phyloP scores from a whole-genome alignment of 2,888 invertebrate genomes.

The Scaptomyza caliginosa region DNA sequence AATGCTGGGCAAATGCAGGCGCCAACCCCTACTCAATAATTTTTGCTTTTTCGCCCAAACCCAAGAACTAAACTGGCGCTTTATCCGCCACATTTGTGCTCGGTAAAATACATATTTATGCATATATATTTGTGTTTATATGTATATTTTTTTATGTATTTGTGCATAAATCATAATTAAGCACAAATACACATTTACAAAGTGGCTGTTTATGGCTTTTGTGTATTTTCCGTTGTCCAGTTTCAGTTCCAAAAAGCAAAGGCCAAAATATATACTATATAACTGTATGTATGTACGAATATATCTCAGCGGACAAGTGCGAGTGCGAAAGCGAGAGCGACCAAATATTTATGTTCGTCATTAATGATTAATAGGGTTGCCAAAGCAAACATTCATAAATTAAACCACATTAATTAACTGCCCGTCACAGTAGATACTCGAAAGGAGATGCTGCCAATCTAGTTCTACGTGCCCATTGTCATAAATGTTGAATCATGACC shows the following conservation, averaged over 20 bases:
- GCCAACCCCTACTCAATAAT: constrained; percentile 16
- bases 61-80: constrained; percentile 30
- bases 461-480: constrained; percentile 22
- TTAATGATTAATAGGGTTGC: constrained; percentile 64
- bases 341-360: constrained; percentile 69
- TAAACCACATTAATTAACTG: constrained; percentile 70
- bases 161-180: constrained; percentile 72
- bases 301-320: constrained; percentile 35
- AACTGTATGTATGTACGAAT: not conserved
- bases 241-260: constrained; percentile 17
- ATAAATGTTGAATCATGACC: constrained; percentile 39
- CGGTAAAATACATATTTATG: constrained; percentile 17
- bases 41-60: not conserved
- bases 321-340: constrained; percentile 49
- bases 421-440: constrained; percentile 34
- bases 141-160: constrained; percentile 24
- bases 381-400: constrained; percentile 66
- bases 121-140: not conserved
- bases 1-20: constrained; percentile 43
- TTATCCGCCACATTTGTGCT: constrained; percentile 17
- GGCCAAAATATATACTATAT: constrained; percentile 10
- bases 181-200: constrained; percentile 52
- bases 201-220: constrained; percentile 26
- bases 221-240: constrained; percentile 43
- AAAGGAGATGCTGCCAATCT: constrained; percentile 35